Base-by-base conservation (phyloP, 2,888 invertebrate species). In the Actias luna region DNA sequence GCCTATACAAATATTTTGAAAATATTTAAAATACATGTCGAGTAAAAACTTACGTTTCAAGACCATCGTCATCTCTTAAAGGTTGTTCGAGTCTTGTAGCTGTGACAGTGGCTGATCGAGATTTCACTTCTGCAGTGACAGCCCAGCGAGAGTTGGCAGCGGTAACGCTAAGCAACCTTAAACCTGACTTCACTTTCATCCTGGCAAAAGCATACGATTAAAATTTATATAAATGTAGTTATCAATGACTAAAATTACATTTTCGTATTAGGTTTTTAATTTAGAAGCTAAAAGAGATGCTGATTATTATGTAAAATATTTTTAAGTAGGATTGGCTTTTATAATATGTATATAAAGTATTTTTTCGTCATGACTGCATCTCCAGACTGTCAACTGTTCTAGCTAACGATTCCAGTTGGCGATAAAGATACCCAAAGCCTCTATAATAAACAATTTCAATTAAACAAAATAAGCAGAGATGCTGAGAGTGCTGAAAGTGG, bases 81-180 rank as follows among this genome's bases (percentile, higher is more conserved):
- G 91, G 90, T 69, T 89, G 90, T 60, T 92, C 92, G 7, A 92
- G 79, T 66, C 95, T 95, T 63, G 96, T 95, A 0, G 97, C 97
- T 0, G 98, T 98, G 62, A 98, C 98, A 18, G 98, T 96, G 33
- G 98, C 98, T 1, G 96, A 95, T 2, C 97, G 97, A 71, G 97
- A 96, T 80, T 98, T 96, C 60, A 96, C 95, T 78, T 98, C 98
- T 58, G 97, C 95, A 27, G 96, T 96, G 71, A 98, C 95, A 74
- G 96, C 97, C 99, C 99, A 99, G 65, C 94, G 94, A 63, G 94
- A 95, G 72, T 87, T 95, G 76, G 93, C 95, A 84, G 96, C 94
- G 60, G 96, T 95, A 29, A 97, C 98, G 68, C 97, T 97, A 80
- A 98, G 93, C 73, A 99, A 94, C 68, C 96, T 94, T 64, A 98